phyloP scores from a whole-genome alignment of 1,140 invertebrate species.

The Dendrolimus kikuchii region DNA sequence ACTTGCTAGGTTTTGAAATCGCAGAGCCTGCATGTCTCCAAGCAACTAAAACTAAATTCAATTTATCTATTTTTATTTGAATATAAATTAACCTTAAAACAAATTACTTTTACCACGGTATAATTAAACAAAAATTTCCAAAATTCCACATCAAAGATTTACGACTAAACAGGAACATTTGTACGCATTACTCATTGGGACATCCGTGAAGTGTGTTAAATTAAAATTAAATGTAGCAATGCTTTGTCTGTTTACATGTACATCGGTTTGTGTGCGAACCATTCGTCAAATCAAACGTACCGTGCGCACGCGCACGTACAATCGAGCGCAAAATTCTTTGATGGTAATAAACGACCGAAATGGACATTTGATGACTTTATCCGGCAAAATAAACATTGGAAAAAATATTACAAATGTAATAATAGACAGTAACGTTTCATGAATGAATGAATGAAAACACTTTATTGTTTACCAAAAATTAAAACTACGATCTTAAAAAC shows the following conservation, averaged over 20 bases:
- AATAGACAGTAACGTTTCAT: not conserved
- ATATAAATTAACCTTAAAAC: too few relatives aligned
- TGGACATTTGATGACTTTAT: slow-evolving; percentile 3
- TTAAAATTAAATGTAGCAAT: slow-evolving; percentile 18
- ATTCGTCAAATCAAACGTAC: slow-evolving; percentile 17
- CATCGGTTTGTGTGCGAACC: not conserved
- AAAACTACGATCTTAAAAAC: too few relatives aligned
- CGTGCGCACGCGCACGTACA: slow-evolving; percentile 10
- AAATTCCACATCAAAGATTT: not conserved
- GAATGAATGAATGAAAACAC: too few relatives aligned
- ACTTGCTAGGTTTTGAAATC: too few relatives aligned
- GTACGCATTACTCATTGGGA: slow-evolving; percentile 8
- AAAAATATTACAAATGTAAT: not conserved
- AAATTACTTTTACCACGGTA: not conserved
- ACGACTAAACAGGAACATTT: slow-evolving; percentile 3
- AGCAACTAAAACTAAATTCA: too few relatives aligned
- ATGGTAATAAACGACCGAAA: slow-evolving; percentile 1
- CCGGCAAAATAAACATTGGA: not conserved
- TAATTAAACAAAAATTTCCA: not conserved
- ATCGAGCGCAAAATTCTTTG: slow-evolving; percentile 6
- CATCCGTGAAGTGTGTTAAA: slow-evolving; percentile 13
- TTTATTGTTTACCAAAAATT: too few relatives aligned
- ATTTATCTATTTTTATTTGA: too few relatives aligned
- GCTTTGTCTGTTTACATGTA: slow-evolving; percentile 7
- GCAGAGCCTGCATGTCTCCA: too few relatives aligned